Evolutionary conservation across 2,113 vertebrate genomes (phyloP), one percentile per base, ranked within the genome.

Genomic region (Tupaia chinensis): DNA sequence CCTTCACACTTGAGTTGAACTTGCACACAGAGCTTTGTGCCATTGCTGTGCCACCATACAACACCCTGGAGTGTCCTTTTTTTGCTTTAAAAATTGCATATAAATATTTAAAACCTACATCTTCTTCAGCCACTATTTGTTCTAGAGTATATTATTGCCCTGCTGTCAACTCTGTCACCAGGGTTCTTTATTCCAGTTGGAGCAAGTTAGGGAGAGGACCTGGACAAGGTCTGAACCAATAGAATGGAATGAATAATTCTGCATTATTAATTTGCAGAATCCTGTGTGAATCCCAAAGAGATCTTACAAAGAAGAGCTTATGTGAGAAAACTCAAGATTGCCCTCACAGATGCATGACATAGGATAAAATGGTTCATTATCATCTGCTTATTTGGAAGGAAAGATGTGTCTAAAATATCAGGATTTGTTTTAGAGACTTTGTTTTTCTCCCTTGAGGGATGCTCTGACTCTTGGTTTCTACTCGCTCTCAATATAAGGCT

Each of bases 131-230:
- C 23, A 25, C 58, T n/a, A 19, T 83, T 44, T 69, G 2, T 22
- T 17, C 68, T 9, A 29, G 23, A 1, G 23, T n/a, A 8, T 11
- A 2, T n/a, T 11, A 2, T n/a, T 25, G 10, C 9, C 20, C 3
- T 8, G 22, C 22, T 76, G 25, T 12, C 56, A 12, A 69, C 27
- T 11, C 2, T 69, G 6, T 65, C 34, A 32, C 25, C 25, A 56
- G 25, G 19, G 13, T 25, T 32, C 11, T 92, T 85, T 54, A 61
- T 74, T 74, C 23, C 14, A 69, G 2, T 29, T 23, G 54, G 82
- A 23, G 9, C 29, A 15, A 20, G 29, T 77, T 87, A 63, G n/a
- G 32, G 9, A 53, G 12, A 22, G n/a, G 29, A 53, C 9, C 12
- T 72, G 58, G 56, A 44, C 13, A 23, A 72, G 12, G 22, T 58